Conservation (phyloP, 2,888 invertebrate species). For the Melipona beecheii region DNA sequence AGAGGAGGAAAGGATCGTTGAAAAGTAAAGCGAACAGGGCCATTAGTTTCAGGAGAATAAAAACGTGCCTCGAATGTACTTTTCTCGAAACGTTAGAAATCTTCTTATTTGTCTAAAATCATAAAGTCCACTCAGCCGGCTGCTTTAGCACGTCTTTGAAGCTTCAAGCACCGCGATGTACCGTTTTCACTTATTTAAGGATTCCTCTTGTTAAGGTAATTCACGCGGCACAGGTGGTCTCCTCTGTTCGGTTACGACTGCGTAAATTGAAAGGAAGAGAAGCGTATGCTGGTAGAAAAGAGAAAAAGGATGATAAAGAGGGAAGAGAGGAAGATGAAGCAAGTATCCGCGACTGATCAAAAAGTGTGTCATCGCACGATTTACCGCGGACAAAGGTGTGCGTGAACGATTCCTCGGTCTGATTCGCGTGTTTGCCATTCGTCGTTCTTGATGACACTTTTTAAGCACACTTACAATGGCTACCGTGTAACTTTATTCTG, state of each 20-base stretch:
- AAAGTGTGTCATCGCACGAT: conserved; percentile 68
- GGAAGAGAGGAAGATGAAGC: conserved; percentile 19
- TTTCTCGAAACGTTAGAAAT: too few relatives aligned
- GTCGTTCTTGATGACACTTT: not conserved
- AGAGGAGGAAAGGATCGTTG: too few relatives aligned
- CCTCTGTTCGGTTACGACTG: not conserved
- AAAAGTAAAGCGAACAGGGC: too few relatives aligned
- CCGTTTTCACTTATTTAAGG: not conserved
- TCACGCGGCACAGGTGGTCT: not conserved
- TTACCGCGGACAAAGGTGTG: conserved; percentile 26
- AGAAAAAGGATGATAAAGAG: conserved; percentile 2
- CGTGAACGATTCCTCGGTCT: conserved; percentile 53
- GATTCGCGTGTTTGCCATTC: conserved; percentile 51
- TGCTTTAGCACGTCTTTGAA: not conserved
- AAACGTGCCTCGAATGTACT: too few relatives aligned
- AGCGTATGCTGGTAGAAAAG: too few relatives aligned
- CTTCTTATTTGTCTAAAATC: not conserved
- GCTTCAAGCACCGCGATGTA: not conserved
- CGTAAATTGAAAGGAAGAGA: conserved; percentile 8
- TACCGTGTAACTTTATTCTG: not conserved
- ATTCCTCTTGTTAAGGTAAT: not conserved
- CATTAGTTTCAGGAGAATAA: too few relatives aligned
- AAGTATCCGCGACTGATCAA: conserved; percentile 77
- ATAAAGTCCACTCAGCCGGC: not conserved
- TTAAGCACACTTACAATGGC: not conserved